Base-by-base conservation (phyloP, 1,140 invertebrate genomes). In the Listronotus bonariensis region DNA sequence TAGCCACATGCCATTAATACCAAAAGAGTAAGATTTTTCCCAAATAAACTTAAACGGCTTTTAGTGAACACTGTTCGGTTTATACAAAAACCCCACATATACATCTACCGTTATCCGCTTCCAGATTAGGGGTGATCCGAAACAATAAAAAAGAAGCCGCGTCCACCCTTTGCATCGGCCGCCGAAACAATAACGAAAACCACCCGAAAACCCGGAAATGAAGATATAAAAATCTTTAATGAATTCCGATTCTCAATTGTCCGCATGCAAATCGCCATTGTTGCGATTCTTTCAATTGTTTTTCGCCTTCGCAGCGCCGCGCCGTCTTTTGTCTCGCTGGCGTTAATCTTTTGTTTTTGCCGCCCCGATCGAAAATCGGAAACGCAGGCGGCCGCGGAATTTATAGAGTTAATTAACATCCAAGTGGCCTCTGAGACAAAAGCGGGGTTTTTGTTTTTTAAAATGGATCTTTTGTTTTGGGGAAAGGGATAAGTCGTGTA, bases 371-470 rank as follows among this genome's bases (percentile, higher is more conserved):
- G 59, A 62, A 62, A 62, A 62, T 62, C 59, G 59, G 59, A 62
- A 62, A 62, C 59, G 59, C 38, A 18, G 59, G 51, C 59, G 59
- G 51, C 40, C 59, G 49, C 48, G 59, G 59, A 62, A 62, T 62
- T 62, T 62, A 62, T 62, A 62, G 59, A 62, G 38, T 62, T 62
- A 62, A 62, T 62, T 62, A 62, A 62, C 59, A 62, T 62, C 59
- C 59, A 62, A 62, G 59, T 62, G 59, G 59, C 49, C 59, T 54
- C 36, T 43, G 59, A 63, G 52, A 63, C 60, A 63, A 63, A 63
- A 63, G 60, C 18, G 32, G 14, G 57, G n/a, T 12, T 46, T 46
- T 59, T 20, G 49, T 62, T 62, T 62, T 62, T 62, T 62, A 15
- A 53, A 43, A 42, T 15, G 46, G 45, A 53, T 53, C 59, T 62